Base-by-base conservation (phyloP, 2,113 vertebrate genomes). In the Daboia siamensis region DNA sequence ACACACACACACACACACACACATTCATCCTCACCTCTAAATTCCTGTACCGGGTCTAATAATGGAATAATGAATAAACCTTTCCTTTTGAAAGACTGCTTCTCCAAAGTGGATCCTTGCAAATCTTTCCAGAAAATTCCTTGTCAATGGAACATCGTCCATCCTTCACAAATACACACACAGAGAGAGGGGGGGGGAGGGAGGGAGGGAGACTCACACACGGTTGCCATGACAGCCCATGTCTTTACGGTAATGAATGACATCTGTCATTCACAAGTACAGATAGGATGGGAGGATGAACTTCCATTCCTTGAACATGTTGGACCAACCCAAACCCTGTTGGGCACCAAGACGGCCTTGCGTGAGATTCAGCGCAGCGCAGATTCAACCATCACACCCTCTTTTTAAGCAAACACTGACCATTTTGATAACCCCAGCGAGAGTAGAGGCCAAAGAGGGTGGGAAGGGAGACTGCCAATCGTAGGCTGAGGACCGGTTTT, bases 221-320 rank as follows among this genome's bases (percentile, higher is more conserved):
- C 9, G 52, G 97, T 98, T 97, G 96, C 97, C 97, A 98, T 98
- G 98, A 97, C 98, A 98, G 98, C 97, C 74, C 94, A 94, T 92
- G 1, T 92, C 95, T 93, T 94, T 93, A 96, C 94, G 95, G 96
- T 95, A 90, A 94, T 96, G 90, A 94, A 94, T 85, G 89, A 96
- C 94, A 95, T 94, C 88, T 95, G 95, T 95, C 96, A 96, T 94
- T 93, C 92, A 95, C 84, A 92, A 89, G 88, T 15, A 90, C 39
- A 86, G 51, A 46, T n/a, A 29, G 94, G 93, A 51, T 5, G 7
- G 87, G 12, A 44, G 33, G 33, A 46, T 59, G 54, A 74, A 61
- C 92, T 15, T 15, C 33, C 39, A n/a, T 8, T 57, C 44, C 11
- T 80, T 15, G 69, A 80, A 80, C 6, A 20, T 39, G 69, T 80